phyloP scores from a whole-genome alignment of 2,888 invertebrate genomes.

The Tetrapedia diversipes region DNA sequence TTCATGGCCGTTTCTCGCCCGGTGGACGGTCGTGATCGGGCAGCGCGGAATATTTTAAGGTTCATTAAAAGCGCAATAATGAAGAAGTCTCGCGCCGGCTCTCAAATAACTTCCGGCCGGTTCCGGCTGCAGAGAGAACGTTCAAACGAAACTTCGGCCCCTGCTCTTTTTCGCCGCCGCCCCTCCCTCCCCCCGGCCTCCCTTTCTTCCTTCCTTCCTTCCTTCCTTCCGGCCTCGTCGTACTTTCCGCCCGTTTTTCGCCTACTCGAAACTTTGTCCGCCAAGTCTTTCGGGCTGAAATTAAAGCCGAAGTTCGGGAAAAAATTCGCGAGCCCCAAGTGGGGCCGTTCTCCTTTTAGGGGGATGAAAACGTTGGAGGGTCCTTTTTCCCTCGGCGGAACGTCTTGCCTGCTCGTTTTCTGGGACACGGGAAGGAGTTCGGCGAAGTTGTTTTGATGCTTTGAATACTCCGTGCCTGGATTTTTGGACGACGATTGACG shows the following conservation, averaged over 20 bases:
- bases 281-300: constrained; percentile 65
- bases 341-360: constrained; percentile 25
- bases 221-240: constrained; percentile 9
- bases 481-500: too few species aligned
- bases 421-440: too few species aligned
- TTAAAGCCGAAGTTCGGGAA: constrained; percentile 50
- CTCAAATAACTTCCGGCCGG: constrained; percentile 60
- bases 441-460: neutral
- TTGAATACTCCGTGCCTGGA: neutral
- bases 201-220: neutral
- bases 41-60: constrained; percentile 72
- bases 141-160: constrained; percentile 43
- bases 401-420: neutral
- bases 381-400: neutral
- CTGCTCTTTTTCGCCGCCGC: neutral
- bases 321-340: constrained; percentile 50
- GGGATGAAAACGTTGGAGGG: constrained; percentile 24
- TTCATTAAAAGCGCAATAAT: constrained; percentile 76
- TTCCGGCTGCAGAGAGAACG: constrained; percentile 20
- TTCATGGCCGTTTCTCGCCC: constrained; percentile 3
- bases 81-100: constrained; percentile 66
- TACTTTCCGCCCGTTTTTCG: constrained; percentile 43
- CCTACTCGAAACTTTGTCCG: constrained; percentile 60
- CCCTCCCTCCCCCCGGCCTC: neutral
- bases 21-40: constrained; percentile 41